Base-by-base conservation (phyloP, 2,113 vertebrate genomes). In the Copsychus sechellarum region DNA sequence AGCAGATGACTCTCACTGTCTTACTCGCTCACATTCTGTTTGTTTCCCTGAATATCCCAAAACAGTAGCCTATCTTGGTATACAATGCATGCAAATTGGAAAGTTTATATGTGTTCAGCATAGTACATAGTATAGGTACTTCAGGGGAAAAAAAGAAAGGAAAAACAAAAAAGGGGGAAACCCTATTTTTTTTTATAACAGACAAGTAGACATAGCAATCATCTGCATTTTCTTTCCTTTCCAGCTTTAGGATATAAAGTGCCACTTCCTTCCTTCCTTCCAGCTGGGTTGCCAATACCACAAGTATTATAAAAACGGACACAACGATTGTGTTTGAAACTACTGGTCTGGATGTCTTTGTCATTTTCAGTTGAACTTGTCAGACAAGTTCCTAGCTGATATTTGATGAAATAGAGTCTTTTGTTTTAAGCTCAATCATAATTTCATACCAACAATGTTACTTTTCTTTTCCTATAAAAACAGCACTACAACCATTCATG, bases 151-250 rank as follows among this genome's bases (percentile, higher is more conserved):
- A 29, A 61, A 18, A 38, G 43, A n/a, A 65, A 14, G 4, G 16
- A 15, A 45, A 26, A 38, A 23, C 0, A 0, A 25, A 81, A 60
- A 19, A 38, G 9, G 1, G n/a, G 9, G 2, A 43, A 56, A 12
- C 6, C 3, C 9, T 18, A 51, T 36, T 57, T 48, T 48, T 43
- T 45, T 42, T 36, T 23, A 10, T 48, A 62, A 25, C 5, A 70
- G 19, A 8, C 14, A 19, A 57, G 11, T 50, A 36, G 10, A 34
- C 48, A 34, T 3, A 80, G 25, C 5, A 33, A 15, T 47, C 38
- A 51, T 5, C 23, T 77, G 10, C 21, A 51, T 54, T 81, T 77
- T 4, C 60, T 69, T 90, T 62, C 34, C 23, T 54, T 54, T 69
- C 3, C 7, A 85, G 6, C 6, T 74, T 79, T 50, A 62, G 38